Evolutionary conservation across 2,113 vertebrate species (phyloP).

Genomic region (Hippopotamus amphibius): DNA sequence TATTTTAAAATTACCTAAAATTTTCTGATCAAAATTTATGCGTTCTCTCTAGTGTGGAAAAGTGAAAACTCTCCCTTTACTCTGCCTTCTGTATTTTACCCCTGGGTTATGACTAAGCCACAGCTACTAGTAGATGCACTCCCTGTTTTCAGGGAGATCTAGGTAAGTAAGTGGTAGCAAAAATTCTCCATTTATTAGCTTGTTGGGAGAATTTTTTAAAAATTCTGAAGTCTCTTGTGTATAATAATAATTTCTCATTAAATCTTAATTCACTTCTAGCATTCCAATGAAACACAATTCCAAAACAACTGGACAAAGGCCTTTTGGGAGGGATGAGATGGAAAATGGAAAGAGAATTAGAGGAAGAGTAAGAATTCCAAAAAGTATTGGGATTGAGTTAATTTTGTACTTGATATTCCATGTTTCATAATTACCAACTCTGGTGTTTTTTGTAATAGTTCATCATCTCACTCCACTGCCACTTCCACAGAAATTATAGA

Average conservation of each 20-base stretch:
- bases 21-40: neutral
- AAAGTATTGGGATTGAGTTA: neutral
- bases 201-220: neutral
- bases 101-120: neutral
- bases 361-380: neutral
- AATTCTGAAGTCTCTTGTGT: neutral
- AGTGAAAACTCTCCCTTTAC: neutral
- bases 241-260: neutral
- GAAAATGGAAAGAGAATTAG: constrained; percentile 28
- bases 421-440: neutral
- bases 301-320: neutral
- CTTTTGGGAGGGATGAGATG: neutral
- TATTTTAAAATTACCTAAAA: neutral
- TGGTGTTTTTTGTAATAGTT: neutral
- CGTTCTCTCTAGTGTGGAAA: neutral
- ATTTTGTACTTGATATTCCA: neutral
- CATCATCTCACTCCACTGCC: neutral
- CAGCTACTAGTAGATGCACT: neutral
- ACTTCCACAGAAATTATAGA: constrained; percentile 30
- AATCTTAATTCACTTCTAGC: neutral
- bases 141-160: neutral
- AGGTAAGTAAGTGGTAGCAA: neutral
- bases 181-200: neutral
- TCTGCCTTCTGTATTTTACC: neutral
- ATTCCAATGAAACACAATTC: neutral